A percentile compares a stretch with the other conserved stretches of the same genome.
phyloP scores from a whole-genome alignment of 2,888 invertebrate species.

The Syrphus vitripennis region DNA sequence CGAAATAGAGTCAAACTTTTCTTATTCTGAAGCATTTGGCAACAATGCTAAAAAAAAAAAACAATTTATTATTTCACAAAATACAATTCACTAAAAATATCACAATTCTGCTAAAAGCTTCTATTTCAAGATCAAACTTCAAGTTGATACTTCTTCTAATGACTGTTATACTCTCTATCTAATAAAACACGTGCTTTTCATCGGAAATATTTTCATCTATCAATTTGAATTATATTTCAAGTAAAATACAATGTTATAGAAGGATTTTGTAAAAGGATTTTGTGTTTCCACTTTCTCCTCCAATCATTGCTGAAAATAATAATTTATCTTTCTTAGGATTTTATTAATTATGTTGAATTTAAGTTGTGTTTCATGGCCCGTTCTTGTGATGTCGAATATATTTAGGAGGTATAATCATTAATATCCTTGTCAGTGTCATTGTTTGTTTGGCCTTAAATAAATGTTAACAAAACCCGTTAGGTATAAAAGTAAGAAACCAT shows the following conservation, averaged over 20 bases:
- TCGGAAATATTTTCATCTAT: not conserved
- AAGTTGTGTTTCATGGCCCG: not conserved
- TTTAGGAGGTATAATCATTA: constrained; percentile 28
- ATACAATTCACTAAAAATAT: no score
- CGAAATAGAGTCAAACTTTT: no score
- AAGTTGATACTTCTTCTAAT: not conserved
- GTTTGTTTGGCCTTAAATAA: not conserved
- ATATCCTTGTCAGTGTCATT: constrained; percentile 45
- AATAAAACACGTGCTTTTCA: not conserved
- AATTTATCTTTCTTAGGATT: constrained; percentile 49
- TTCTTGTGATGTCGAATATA: no score
- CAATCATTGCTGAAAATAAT: constrained; percentile 6
- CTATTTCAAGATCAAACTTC: not conserved
- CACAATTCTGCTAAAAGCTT: no score
- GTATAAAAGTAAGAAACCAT: not conserved
- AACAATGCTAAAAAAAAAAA: no score
- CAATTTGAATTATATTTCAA: not conserved
- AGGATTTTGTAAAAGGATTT: not conserved
- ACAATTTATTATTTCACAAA: no score
- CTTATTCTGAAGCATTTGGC: no score
- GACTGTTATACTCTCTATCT: not conserved
- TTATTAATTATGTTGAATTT: constrained; percentile 46
- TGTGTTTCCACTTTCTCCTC: not conserved
- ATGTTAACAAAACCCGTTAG: not conserved
- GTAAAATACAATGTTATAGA: not conserved